These are phyloP conservation scores for Podarcis cretensis DNA, from an alignment of 2,113 vertebrate genomes.

Conservation along the genomic window DNA sequence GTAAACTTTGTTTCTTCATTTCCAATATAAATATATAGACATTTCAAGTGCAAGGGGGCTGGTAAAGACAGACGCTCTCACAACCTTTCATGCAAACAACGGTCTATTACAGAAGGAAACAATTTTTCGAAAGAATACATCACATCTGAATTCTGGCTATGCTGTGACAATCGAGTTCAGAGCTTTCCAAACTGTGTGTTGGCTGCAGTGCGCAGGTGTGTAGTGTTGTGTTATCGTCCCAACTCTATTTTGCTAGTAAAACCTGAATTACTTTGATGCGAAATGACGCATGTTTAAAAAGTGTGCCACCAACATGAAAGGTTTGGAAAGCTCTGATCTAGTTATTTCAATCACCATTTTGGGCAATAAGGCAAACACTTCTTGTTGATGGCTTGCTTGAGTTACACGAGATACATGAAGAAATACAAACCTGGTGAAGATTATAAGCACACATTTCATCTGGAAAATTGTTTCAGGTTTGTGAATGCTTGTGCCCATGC, in stretches of 20 bases:
- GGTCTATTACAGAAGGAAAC: conserved; percentile 29
- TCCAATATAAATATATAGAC: conserved; percentile 67
- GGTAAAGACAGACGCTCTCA: conserved; percentile 35
- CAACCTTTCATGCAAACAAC: conserved; percentile 34
- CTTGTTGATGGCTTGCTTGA: background rate
- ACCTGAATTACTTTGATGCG: no score
- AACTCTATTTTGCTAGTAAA: no score
- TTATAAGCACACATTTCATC: background rate
- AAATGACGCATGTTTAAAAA: no score
- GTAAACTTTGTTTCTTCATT: conserved; percentile 49
- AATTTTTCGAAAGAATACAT: conserved; percentile 25
- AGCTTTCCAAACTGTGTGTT: no score
- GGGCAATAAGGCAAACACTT: conserved; percentile 35
- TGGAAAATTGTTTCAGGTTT: background rate
- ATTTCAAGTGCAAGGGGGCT: conserved; percentile 5
- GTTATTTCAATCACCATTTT: conserved; percentile 29
- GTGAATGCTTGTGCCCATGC: background rate
- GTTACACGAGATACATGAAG: background rate
- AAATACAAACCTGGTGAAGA: conserved; percentile 25
- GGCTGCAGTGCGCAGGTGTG: no score
- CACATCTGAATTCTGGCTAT: background rate
- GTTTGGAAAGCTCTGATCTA: background rate
- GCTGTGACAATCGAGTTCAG: background rate
- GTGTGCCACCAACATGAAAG: no score
- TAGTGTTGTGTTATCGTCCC: no score